Evolutionary conservation across 2,797 vertebrate species (phyloP).

Genomic region (Echiichthys vipera): DNA sequence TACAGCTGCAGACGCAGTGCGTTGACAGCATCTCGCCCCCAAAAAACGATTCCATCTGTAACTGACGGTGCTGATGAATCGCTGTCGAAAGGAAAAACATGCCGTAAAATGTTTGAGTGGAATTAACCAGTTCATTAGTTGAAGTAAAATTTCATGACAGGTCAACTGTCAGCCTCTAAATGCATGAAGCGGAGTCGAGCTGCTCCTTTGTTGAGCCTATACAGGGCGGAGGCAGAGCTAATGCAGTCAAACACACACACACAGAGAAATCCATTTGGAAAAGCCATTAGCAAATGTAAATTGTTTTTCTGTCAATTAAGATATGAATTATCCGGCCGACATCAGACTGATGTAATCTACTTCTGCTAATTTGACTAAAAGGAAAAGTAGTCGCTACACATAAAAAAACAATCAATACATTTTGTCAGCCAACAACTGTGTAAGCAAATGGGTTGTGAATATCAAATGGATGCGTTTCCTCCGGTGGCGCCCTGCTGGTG

Average conservation of each 20-base stretch:
- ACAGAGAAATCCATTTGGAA: slow-evolving; percentile 71
- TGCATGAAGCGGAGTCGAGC: slow-evolving; percentile 22
- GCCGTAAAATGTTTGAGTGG: slow-evolving; percentile 53
- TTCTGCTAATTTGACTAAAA: slow-evolving; percentile 80
- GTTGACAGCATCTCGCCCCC: slow-evolving; percentile 39
- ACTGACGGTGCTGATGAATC: slow-evolving; percentile 39
- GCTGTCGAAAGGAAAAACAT: slow-evolving; percentile 40
- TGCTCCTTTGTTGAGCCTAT: slow-evolving; percentile 29
- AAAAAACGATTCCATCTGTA: slow-evolving; percentile 42
- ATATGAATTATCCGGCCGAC: slow-evolving; percentile 78
- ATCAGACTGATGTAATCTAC: slow-evolving; percentile 77
- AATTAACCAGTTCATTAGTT: slow-evolving; percentile 74
- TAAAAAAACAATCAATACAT: slow-evolving; percentile 76
- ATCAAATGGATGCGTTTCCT: slow-evolving; percentile 56
- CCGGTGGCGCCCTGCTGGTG: slow-evolving; percentile 46
- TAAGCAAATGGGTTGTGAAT: slow-evolving; percentile 68
- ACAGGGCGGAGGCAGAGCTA: slow-evolving; percentile 37
- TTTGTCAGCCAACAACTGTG: slow-evolving; percentile 70
- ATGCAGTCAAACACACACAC: slow-evolving; percentile 53
- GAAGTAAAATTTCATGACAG: slow-evolving; percentile 59
- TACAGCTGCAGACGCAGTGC: slow-evolving; percentile 46
- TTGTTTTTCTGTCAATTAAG: slow-evolving; percentile 82
- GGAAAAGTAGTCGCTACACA: slow-evolving; percentile 74
- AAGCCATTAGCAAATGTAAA: slow-evolving; percentile 79
- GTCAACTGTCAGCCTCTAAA: slow-evolving; percentile 64